Evolutionary conservation across 2,113 vertebrate species (phyloP).

Genomic region (Pycnonotus jocosus): DNA sequence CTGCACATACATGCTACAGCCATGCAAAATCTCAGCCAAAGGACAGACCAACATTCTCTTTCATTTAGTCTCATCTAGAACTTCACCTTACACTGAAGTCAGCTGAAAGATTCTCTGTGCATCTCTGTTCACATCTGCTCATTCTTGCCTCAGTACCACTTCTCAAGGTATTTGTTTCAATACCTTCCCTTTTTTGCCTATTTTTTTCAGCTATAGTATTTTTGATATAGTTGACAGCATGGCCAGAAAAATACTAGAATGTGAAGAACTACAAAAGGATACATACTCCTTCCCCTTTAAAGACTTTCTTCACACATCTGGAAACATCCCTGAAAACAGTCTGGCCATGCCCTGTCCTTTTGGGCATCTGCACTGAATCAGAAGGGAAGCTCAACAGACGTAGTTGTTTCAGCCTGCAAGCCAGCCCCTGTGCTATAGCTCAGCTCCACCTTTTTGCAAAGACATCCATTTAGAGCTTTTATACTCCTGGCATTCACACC

Average conservation of each 20-base stretch:
- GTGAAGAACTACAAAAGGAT: not conserved
- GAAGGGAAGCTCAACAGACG: not conserved
- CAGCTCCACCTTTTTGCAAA: not conserved
- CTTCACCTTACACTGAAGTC: not conserved
- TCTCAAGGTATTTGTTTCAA: not conserved
- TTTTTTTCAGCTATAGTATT: not conserved
- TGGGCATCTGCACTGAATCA: not conserved
- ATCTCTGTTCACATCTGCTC: not conserved
- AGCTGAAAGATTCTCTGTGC: not conserved
- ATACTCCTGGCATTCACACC: not conserved
- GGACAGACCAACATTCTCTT: not conserved
- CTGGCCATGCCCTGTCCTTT: not conserved
- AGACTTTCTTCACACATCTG: not conserved
- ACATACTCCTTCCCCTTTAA: not conserved
- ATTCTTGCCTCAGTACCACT: not conserved
- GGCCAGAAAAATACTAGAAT: not conserved
- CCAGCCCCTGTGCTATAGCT: rapidly evolving
- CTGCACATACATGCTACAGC: rapidly evolving
- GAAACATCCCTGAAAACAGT: not conserved
- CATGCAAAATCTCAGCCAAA: not conserved
- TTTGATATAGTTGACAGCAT: not conserved
- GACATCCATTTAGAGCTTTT: not conserved
- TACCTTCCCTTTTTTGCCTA: not conserved
- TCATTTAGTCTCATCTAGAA: not conserved
- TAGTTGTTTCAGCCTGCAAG: not conserved